Percentiles rank a stretch among this genome's conserved stretches.
Evolutionary conservation across 2,797 vertebrate genomes (phyloP).

Genomic region (Sebastes trivittatus): DNA sequence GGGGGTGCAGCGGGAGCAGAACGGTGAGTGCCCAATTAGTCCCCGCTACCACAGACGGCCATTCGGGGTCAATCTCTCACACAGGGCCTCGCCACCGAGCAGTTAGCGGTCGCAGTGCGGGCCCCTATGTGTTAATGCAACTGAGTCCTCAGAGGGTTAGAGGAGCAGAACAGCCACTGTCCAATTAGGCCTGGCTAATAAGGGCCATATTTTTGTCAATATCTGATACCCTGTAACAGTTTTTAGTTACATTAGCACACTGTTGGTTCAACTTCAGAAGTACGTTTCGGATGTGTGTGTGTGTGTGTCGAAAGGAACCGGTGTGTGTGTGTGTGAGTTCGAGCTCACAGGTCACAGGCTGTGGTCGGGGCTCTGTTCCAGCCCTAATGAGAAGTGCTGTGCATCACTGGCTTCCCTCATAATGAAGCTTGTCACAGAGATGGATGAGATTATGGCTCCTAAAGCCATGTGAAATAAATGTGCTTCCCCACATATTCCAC

Average conservation of each 20-base stretch:
- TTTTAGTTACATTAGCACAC: slow-evolving; percentile 58
- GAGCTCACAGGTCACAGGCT: slow-evolving; percentile 76
- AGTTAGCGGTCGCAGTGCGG: slow-evolving; percentile 39
- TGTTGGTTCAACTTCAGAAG: slow-evolving; percentile 49
- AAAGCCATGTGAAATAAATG: slow-evolving; percentile 81
- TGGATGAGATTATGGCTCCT: slow-evolving; percentile 84
- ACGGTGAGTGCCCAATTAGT: slow-evolving; percentile 88
- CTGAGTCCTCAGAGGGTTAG: slow-evolving; percentile 52
- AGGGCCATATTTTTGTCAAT: slow-evolving; percentile 64
- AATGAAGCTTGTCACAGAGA: slow-evolving; percentile 88
- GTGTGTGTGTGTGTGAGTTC: slow-evolving; percentile 4
- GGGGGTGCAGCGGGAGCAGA: slow-evolving; percentile 97
- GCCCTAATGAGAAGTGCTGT: slow-evolving; percentile 83
- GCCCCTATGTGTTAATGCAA: slow-evolving; percentile 60
- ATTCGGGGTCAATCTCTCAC: slow-evolving; percentile 71
- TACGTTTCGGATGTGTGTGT: slow-evolving; percentile 19
- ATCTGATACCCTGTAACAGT: slow-evolving; percentile 49
- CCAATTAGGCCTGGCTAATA: slow-evolving; percentile 73
- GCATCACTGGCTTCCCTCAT: slow-evolving; percentile 81
- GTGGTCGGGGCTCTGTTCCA: slow-evolving; percentile 74
- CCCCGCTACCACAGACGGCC: slow-evolving; percentile 66
- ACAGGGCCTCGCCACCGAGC: slow-evolving; percentile 41
- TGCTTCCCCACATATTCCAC: slow-evolving; percentile 69
- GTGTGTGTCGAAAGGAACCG: slow-evolving; percentile 25
- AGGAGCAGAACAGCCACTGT: slow-evolving; percentile 61